phyloP scores from a whole-genome alignment of 2,797 vertebrate species.

The Rallus crepitans region DNA sequence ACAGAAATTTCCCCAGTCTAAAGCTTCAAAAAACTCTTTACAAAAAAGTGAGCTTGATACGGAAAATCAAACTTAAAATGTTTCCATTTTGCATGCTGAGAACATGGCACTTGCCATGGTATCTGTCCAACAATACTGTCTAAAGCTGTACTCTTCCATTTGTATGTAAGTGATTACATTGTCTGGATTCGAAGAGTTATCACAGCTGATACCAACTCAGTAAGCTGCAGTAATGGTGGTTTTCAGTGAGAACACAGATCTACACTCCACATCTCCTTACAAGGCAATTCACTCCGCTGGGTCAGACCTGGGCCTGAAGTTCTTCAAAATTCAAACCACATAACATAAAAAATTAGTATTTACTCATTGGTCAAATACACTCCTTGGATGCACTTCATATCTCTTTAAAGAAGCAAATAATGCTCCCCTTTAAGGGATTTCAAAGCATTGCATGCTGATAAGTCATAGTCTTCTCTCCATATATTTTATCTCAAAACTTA shows the following conservation, averaged over 20 bases:
- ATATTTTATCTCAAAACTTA: neutral
- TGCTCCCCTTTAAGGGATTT: neutral
- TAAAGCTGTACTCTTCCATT: neutral
- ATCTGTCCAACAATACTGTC: neutral
- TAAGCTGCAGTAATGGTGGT: neutral
- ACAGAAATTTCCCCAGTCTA: neutral
- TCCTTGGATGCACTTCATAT: neutral
- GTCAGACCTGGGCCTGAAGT: neutral
- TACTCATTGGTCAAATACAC: neutral
- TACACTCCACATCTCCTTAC: neutral
- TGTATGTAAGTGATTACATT: neutral
- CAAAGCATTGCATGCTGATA: neutral
- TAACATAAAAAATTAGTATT: neutral
- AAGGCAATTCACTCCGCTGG: neutral
- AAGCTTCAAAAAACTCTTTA: neutral
- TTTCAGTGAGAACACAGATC: neutral
- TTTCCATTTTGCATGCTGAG: neutral
- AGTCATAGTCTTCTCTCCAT: neutral
- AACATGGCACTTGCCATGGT: neutral
- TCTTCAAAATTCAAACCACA: neutral
- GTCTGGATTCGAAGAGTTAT: neutral
- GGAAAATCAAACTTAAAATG: neutral
- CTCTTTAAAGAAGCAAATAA: neutral
- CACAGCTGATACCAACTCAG: neutral
- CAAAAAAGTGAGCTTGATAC: neutral